Base-by-base conservation (phyloP, 30 jellyfish, hydroid and myxozoan species). In the Cassiopea xamachana region DNA sequence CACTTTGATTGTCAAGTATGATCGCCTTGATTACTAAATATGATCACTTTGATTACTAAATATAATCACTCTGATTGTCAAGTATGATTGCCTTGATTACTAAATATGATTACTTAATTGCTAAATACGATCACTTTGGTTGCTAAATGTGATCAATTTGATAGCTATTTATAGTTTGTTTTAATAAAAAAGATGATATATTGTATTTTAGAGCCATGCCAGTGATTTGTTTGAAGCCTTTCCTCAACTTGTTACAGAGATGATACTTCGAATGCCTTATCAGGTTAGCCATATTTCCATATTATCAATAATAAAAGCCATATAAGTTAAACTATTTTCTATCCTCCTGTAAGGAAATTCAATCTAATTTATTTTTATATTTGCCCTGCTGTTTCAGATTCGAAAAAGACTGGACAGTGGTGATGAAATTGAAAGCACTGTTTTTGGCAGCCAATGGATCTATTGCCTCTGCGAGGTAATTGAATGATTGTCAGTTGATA, bases 221-320 rank as follows among this genome's bases (percentile, higher is more conserved):
- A 78, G 77, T 47, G 99, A 96, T 89, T 78, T 96, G 87, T 92
- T 96, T 82, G 98, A 96, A 92, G 93, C 98, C 7, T 96, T 96
- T 76, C 98, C 99, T 17, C 99, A 96, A 58, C 87, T 96, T 69
- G 97, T 96, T 9, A 90, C 99, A 1, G 99, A 96, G 86, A 96
- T 96, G 98, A 87, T 92, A 46, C 89, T 96, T 5, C 93, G 99
- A 46, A 73, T 96, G 76, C 99, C 99, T 7, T 96, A 96, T 77
- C 99, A 96, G 99, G 99, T 95, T 43, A 46, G 74, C 17, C 61
- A 48, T 13, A 67, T 55, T 19, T 67, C 14, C 15, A 14, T 67
- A 14, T 5, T 2, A 15, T 67, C 3, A 5, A 67, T 19, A 5
- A 67, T 67, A 5, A 5, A 19, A 5, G 1, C 76, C 46, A 67